Conservation (phyloP, 2,113 vertebrate genomes). For the Xiphorhynchus elegans region DNA sequence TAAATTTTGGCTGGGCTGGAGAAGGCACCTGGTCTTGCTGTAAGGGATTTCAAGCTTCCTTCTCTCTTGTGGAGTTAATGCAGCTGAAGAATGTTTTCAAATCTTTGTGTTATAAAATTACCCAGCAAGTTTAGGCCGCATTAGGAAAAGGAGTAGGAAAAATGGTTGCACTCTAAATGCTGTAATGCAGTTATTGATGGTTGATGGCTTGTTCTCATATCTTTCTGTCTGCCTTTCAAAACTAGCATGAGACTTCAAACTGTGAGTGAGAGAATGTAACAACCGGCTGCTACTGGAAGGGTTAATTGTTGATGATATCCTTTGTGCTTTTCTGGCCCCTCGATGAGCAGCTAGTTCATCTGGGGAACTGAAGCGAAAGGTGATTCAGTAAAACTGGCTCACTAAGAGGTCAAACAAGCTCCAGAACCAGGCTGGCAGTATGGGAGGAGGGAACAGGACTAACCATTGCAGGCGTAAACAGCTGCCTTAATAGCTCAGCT, state of each 20-base stretch:
- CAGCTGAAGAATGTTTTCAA: neutral
- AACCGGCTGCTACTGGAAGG: neutral
- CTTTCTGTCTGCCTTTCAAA: neutral
- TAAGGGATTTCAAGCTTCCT: neutral
- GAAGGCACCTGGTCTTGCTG: neutral
- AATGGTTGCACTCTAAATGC: neutral
- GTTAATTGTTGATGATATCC: neutral
- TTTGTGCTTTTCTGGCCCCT: neutral
- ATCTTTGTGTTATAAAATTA: neutral
- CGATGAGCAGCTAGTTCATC: neutral
- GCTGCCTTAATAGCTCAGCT: neutral
- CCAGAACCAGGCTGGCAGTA: neutral
- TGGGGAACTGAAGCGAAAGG: neutral
- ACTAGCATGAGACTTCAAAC: rapidly evolving
- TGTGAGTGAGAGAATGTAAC: neutral
- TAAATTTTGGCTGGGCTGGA: neutral
- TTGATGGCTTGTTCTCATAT: neutral
- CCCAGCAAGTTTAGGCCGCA: neutral
- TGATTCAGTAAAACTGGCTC: neutral
- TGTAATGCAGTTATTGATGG: neutral
- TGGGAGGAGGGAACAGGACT: neutral
- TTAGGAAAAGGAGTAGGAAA: neutral
- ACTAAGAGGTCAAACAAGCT: neutral
- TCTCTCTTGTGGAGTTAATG: neutral
- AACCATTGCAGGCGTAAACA: neutral